Conservation (phyloP, 2,113 vertebrate genomes). For the Casuarius casuarius region DNA sequence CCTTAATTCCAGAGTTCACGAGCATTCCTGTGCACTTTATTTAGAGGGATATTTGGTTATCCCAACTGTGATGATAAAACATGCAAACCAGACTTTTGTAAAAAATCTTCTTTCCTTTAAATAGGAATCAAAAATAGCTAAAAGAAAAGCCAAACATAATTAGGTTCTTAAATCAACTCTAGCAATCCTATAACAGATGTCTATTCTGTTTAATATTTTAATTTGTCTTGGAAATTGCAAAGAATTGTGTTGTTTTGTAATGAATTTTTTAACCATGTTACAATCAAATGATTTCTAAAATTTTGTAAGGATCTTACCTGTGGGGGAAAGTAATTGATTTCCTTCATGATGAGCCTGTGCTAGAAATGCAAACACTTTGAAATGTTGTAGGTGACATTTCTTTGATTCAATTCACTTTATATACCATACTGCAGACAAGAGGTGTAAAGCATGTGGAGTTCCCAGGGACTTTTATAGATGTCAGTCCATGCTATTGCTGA, state of each 20-base stretch:
- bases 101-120: neutral
- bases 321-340: neutral
- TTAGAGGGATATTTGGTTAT: neutral
- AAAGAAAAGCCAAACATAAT: neutral
- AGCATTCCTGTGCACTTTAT: neutral
- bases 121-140: neutral
- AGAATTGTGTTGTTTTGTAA: neutral
- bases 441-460: neutral
- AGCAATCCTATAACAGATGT: neutral
- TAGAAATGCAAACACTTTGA: slow-evolving; percentile 7
- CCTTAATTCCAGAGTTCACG: neutral
- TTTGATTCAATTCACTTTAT: neutral
- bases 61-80: neutral
- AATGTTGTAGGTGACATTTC: neutral
- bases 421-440: neutral
- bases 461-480: neutral
- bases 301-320: neutral
- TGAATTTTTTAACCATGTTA: slow-evolving; percentile 3
- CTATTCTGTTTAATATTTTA: neutral
- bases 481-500: neutral
- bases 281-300: slow-evolving; percentile 3
- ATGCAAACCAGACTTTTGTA: neutral
- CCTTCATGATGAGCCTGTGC: neutral
- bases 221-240: slow-evolving; percentile 1
- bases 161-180: neutral